A percentile compares a stretch with the other conserved stretches of the same genome.
phyloP scores from a whole-genome alignment of 2,113 vertebrate species.

The Hirundichthys speculiger region DNA sequence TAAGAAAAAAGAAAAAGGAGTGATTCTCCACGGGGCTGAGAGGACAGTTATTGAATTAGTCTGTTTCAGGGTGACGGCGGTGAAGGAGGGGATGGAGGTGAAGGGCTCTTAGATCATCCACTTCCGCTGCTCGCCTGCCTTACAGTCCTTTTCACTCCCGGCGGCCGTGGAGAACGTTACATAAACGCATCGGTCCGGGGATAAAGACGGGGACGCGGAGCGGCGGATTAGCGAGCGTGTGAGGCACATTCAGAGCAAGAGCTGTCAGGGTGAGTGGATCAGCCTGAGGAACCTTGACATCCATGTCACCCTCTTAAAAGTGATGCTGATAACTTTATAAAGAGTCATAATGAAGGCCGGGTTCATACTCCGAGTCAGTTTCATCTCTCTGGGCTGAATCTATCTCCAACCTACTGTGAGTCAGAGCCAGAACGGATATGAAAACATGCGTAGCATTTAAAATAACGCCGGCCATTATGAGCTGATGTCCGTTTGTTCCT shows the following conservation, averaged over 20 bases:
- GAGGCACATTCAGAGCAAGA: conserved; percentile 26
- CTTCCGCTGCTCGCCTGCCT: conserved; percentile 17
- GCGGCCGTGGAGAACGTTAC: conserved; percentile 17
- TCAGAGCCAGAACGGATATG: too few relatives aligned
- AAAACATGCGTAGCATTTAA: too few relatives aligned
- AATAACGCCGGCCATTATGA: too few relatives aligned
- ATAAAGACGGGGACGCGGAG: conserved; percentile 13
- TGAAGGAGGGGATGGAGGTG: conserved; percentile 15
- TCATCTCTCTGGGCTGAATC: too few relatives aligned
- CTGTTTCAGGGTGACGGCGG: conserved; percentile 15
- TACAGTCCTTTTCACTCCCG: conserved; percentile 18
- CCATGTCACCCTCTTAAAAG: conserved; percentile 8
- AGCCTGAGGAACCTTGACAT: conserved; percentile 31
- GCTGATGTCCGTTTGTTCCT: too few relatives aligned
- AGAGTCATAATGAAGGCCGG: too few relatives aligned
- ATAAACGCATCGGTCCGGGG: conserved; percentile 46
- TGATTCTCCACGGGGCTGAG: background rate
- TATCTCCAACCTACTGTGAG: too few relatives aligned
- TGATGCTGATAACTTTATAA: too few relatives aligned
- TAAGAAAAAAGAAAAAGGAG: too few relatives aligned
- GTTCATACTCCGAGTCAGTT: too few relatives aligned
- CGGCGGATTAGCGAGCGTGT: conserved; percentile 32
- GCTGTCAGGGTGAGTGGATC: conserved; percentile 32
- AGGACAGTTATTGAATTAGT: conserved; percentile 17
- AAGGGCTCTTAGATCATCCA: conserved; percentile 24